Conservation (phyloP, 2,888 invertebrate species). For the Andricus quercusramuli region DNA sequence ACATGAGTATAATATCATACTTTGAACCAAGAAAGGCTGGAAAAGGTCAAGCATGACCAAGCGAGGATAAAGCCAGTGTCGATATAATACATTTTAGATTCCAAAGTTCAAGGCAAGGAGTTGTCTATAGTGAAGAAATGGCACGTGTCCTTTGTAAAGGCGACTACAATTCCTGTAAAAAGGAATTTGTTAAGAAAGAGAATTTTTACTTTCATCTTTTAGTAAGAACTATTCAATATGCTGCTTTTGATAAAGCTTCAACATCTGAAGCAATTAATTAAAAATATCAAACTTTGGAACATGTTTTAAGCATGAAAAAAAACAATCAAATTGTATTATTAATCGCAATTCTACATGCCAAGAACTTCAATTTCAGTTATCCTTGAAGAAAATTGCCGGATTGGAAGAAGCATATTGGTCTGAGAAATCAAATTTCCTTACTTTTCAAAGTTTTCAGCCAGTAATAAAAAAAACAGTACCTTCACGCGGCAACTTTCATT, state of each 20-base stretch:
- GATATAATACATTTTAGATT: conserved; percentile 32
- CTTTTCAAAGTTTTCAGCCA: too few relatives aligned
- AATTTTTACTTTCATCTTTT: neutral
- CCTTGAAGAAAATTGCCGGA: too few relatives aligned
- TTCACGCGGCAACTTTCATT: too few relatives aligned
- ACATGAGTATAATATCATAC: neutral
- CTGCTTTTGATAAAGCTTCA: neutral
- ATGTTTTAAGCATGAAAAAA: too few relatives aligned
- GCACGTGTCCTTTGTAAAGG: conserved; percentile 18
- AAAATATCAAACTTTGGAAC: neutral
- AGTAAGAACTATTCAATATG: neutral
- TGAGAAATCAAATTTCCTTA: too few relatives aligned
- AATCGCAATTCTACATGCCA: too few relatives aligned
- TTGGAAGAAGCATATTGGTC: too few relatives aligned
- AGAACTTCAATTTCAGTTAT: too few relatives aligned
- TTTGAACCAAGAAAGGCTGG: neutral
- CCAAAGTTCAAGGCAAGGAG: conserved; percentile 32
- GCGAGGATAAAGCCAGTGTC: conserved; percentile 5
- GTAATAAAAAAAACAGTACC: too few relatives aligned
- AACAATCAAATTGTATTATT: too few relatives aligned
- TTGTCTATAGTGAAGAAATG: conserved; percentile 22
- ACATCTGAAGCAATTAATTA: neutral
- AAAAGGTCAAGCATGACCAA: conserved; percentile 14
- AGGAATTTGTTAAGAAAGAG: neutral
- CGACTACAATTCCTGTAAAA: neutral